Conservation (phyloP, 2,888 invertebrate genomes). For the Ommatoiulus sabulosus region DNA sequence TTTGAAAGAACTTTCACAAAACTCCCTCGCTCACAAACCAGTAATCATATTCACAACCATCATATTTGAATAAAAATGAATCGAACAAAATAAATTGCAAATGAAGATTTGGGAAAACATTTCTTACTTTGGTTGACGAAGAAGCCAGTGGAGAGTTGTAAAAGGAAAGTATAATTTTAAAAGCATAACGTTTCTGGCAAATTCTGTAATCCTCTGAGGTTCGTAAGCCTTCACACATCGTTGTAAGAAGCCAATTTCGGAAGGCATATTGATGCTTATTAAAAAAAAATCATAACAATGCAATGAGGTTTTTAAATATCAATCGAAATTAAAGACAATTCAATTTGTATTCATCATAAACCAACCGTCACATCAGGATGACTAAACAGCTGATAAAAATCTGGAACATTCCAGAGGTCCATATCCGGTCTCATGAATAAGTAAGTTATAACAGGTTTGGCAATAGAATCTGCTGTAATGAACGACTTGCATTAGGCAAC, state of each 20-base stretch:
- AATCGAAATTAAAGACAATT: not conserved
- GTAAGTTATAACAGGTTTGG: constrained; percentile 27
- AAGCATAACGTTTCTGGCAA: constrained; percentile 24
- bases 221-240: constrained; percentile 18
- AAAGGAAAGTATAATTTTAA: constrained; percentile 39
- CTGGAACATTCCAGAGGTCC: constrained; percentile 41
- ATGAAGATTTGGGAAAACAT: too few species aligned
- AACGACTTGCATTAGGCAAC: not conserved
- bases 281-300: not conserved
- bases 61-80: too few species aligned
- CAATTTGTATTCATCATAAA: not conserved
- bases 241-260: constrained; percentile 49
- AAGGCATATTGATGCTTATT: not conserved
- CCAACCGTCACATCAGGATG: constrained; percentile 7
- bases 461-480: not conserved
- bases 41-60: too few species aligned
- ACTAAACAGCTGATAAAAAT: constrained; percentile 29
- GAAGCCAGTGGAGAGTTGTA: constrained; percentile 5
- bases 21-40: too few species aligned
- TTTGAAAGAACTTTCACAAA: too few species aligned
- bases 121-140: not conserved
- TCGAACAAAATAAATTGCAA: too few species aligned
- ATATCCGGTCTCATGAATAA: not conserved
- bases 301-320: not conserved
- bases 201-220: not conserved